Base-by-base conservation (phyloP, 53 echinoderm and acorn worm species). In the Crossaster papposus region DNA sequence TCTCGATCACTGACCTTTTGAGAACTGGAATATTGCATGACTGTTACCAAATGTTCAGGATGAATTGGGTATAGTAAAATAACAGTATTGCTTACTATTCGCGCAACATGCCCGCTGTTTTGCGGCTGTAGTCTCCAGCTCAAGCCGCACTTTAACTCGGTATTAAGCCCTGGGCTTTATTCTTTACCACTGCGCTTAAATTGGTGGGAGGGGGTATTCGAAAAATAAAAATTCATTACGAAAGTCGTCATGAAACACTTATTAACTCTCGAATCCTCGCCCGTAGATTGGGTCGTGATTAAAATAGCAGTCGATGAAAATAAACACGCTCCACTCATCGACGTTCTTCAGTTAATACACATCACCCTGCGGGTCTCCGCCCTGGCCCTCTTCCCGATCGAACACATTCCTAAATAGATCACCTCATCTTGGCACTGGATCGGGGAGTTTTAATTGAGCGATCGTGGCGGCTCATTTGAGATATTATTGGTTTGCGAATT, bases 331-430 rank as follows among this genome's bases (percentile, higher is more conserved):
- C 24, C 28, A 68, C 24, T n/a, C 58, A 3, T 6, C 0, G 22
- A 28, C 68, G 28, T 68, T 68, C 22, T 68, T 18, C 17, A 68
- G 68, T 68, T 74, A 74, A 74, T 74, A 74, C 35, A 74, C 14
- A 13, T 35, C 36, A 17, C 22, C 37, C 36, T 14, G 36, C 5
- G 5, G 36, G 31, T 17, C 15, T 36, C 36, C 12, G 2, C 58
- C 58, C 58, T 14, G 12, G 31, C 3, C 15, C 20, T 74, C 12
- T 2, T 17, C 58, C 58, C 12, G 12, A 15, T 14, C 75, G 2
- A 28, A 74, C 44, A 9, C 44, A 74, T 74, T 35, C 75, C 36
- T 36, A 28, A 34, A 32, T 18, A 74, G 75, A 74, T 36, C 30
- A 35, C 33, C 30, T 18, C 32, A n/a, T n/a, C 14, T 22, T 20